Evolutionary conservation across 2,797 vertebrate genomes (phyloP), one percentile per base, ranked within the genome.

Genomic region (Neostethus bicornis): DNA sequence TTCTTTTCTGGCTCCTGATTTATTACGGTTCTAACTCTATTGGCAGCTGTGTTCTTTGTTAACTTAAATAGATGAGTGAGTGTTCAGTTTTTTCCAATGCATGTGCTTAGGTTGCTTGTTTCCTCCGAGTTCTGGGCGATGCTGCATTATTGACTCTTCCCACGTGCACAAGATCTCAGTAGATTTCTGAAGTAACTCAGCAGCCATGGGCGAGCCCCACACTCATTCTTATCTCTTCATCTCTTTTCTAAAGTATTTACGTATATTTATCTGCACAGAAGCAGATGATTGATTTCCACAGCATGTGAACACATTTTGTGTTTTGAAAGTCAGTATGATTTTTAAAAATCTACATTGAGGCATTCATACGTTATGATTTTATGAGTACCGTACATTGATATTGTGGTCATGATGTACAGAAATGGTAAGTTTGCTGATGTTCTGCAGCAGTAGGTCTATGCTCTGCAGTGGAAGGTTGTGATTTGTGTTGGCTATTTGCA

Each of bases 401-500:
- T 42, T 51, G 63, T 60, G 54, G 35, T 25, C 45, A 12, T 56
- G 62, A 50, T 64, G 55, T 56, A 60, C 61, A 67, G 54, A 50
- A 55, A 77, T 70, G 55, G 65, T 72, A 53, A 50, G 45, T 87
- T 91, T 91, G 81, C 76, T 86, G 85, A 89, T 90, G 84, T 72
- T 54, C 38, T 39, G 61, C 49, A 55, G 71, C 73, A 51, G 75
- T 4, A 59, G 51, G 53, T 28, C 42, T 23, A 56, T 72, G 73
- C 43, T 2, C 69, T 77, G 78, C 77, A 73, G 79, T 85, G 92
- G 90, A 90, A 90, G 77, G 78, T 69, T 75, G 67, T 57, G 79
- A 89, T 90, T 83, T 91, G 87, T 91, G 65, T 35, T 73, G 70
- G 60, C 60, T 66, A 51, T 72, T 81, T 77, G 83, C 89, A 91